Evolutionary conservation across 1,140 invertebrate genomes (phyloP).

Genomic region (Drosophila arizonae): DNA sequence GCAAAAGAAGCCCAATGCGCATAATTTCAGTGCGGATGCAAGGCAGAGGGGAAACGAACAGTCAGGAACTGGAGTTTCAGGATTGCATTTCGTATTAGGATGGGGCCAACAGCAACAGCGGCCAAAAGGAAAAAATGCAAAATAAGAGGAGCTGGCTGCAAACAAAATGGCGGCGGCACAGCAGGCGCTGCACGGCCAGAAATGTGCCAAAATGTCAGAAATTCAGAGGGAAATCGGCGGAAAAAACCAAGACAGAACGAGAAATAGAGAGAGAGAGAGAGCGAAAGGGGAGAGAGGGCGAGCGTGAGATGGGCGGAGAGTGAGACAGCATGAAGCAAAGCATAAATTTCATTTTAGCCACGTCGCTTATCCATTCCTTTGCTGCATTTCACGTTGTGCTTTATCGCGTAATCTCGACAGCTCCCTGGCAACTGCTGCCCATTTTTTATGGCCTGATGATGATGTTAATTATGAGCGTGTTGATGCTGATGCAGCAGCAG

Average conservation of each 20-base stretch:
- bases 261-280: not conserved
- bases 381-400: conserved; percentile 45
- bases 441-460: conserved; percentile 56
- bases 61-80: conserved; percentile 20
- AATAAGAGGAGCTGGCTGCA: conserved; percentile 23
- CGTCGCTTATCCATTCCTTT: conserved; percentile 39
- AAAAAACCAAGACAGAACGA: too few species aligned
- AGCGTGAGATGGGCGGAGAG: not conserved
- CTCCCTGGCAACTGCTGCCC: conserved; percentile 41
- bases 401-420: conserved; percentile 68
- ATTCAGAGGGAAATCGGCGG: not conserved
- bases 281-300: not conserved
- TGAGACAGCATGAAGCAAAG: conserved; percentile 13
- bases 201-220: conserved; percentile 36
- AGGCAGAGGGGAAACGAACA: conserved; percentile 7
- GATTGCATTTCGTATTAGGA: conserved; percentile 71
- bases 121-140: not conserved
- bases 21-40: conserved; percentile 55
- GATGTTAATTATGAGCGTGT: conserved; percentile 61
- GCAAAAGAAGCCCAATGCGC: conserved; percentile 64
- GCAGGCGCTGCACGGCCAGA: conserved; percentile 46
- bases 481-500: conserved; percentile 24
- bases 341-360: conserved; percentile 55
- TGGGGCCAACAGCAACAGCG: conserved; percentile 15
- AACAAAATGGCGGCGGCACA: conserved; percentile 69